These are phyloP conservation scores for Volucella zonaria DNA, from an alignment of 2,888 invertebrate species.

Conservation along the genomic window DNA sequence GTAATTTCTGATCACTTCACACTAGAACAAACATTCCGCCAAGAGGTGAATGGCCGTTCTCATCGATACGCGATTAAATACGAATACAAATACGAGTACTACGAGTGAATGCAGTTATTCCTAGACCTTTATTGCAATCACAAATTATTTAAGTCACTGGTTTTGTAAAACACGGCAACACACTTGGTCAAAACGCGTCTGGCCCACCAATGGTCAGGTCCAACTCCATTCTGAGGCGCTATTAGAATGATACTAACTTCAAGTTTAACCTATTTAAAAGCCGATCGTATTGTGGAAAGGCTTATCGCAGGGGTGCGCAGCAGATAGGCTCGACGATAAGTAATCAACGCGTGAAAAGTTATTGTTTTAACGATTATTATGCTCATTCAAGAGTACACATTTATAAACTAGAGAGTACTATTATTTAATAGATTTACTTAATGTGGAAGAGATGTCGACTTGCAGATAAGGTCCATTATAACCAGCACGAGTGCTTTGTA, in stretches of 20 bases:
- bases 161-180: slow-evolving; percentile 7
- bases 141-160: not conserved
- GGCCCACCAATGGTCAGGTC: slow-evolving; percentile 62
- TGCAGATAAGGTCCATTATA: slow-evolving; percentile 18
- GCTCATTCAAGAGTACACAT: not conserved
- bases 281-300: slow-evolving; percentile 9
- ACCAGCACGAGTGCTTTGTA: not conserved
- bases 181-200: slow-evolving; percentile 42
- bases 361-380: slow-evolving; percentile 25
- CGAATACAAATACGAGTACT: not conserved
- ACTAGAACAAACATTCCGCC: not conserved
- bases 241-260: slow-evolving; percentile 7
- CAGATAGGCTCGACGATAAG: slow-evolving; percentile 47
- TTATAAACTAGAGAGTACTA: not conserved
- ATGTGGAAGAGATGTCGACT: slow-evolving; percentile 19
- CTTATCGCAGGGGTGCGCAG: slow-evolving; percentile 32
- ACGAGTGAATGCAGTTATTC: no score
- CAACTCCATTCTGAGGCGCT: slow-evolving; percentile 60
- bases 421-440: slow-evolving; percentile 1
- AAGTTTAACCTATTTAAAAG: slow-evolving; percentile 20
- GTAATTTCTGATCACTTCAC: no score
- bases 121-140: slow-evolving; percentile 9
- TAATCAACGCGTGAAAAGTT: slow-evolving; percentile 49
- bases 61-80: not conserved
- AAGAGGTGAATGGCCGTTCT: slow-evolving; percentile 45